A percentile compares a stretch with the other conserved stretches of the same genome.
Conservation (phyloP, 2,113 vertebrate species). For the Mandrillus leucophaeus region DNA sequence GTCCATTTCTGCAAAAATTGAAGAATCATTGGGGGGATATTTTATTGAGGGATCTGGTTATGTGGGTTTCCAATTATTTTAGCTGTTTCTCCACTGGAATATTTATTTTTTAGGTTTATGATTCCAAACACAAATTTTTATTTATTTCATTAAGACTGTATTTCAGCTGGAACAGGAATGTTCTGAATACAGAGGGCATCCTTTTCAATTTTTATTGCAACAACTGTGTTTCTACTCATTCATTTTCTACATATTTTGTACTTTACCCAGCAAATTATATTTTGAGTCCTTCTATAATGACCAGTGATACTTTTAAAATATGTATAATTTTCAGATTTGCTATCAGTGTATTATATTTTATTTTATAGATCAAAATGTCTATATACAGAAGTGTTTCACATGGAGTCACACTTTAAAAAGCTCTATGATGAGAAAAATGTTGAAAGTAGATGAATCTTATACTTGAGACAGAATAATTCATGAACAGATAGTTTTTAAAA, state of each 20-base stretch:
- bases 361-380: not conserved
- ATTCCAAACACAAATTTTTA: not conserved
- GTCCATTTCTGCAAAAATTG: not conserved
- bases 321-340: not conserved
- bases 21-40: not conserved
- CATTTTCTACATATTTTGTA: slow-evolving; percentile 36
- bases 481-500: slow-evolving; percentile 63
- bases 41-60: slow-evolving; percentile 31
- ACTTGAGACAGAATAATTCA: slow-evolving; percentile 71
- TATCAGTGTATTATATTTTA: not conserved
- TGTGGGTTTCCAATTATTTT: slow-evolving; percentile 38
- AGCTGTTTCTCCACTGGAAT: not conserved
- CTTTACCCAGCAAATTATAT: not conserved
- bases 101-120: slow-evolving; percentile 41
- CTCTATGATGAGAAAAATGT: slow-evolving; percentile 53
- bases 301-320: slow-evolving; percentile 7
- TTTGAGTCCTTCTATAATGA: not conserved
- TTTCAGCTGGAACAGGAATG: slow-evolving; percentile 35
- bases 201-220: slow-evolving; percentile 12
- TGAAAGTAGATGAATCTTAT: slow-evolving; percentile 38
- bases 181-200: slow-evolving; percentile 7
- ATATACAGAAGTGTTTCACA: not conserved
- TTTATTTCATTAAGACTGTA: slow-evolving; percentile 42
- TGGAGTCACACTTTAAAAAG: slow-evolving; percentile 33
- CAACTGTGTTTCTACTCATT: slow-evolving; percentile 34